phyloP scores from a whole-genome alignment of 2,797 vertebrate species.

The Falco biarmicus region DNA sequence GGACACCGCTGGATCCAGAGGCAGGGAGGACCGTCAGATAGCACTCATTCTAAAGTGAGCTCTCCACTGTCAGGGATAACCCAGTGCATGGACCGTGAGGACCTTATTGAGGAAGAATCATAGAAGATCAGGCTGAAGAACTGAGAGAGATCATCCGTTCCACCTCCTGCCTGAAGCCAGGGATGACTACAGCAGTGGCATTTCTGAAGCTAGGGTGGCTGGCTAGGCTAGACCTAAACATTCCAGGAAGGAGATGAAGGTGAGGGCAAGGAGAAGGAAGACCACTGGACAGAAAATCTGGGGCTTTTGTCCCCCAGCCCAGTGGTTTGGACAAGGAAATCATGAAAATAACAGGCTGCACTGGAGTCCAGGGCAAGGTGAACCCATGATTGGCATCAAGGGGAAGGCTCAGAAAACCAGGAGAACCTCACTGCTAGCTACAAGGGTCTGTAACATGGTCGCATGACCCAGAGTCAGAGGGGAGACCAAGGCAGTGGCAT shows the following conservation, averaged over 20 bases:
- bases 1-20: background rate
- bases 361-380: background rate
- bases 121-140: background rate
- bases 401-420: background rate
- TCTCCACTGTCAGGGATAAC: background rate
- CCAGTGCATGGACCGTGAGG: background rate
- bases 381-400: background rate
- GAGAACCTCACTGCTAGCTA: background rate
- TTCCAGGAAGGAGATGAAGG: background rate
- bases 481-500: background rate
- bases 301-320: background rate
- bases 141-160: background rate
- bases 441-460: background rate
- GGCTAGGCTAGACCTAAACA: background rate
- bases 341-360: background rate
- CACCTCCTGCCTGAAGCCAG: background rate
- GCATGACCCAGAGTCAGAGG: background rate
- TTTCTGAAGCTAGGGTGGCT: background rate
- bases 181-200: background rate
- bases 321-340: background rate
- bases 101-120: background rate
- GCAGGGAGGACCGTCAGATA: background rate
- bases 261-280: background rate
- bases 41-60: background rate
- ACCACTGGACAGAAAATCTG: background rate